A percentile compares a stretch with the other conserved stretches of the same genome.
Conservation (phyloP, 1,140 invertebrate genomes). For the Nylanderia fulva region DNA sequence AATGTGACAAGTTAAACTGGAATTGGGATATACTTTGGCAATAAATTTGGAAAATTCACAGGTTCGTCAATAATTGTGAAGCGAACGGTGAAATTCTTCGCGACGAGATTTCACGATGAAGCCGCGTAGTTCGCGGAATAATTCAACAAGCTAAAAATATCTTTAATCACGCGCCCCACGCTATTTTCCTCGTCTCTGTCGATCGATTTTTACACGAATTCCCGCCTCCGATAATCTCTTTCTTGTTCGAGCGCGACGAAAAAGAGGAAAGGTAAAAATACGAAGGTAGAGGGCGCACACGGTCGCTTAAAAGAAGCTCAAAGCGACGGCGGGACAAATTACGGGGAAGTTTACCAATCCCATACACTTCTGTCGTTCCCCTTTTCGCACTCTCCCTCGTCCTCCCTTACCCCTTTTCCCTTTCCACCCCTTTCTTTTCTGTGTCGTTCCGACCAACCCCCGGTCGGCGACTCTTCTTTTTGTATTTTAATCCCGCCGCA, state of each 20-base stretch:
- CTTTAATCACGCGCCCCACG: slow-evolving; percentile 68
- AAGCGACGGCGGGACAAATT: slow-evolving; percentile 81
- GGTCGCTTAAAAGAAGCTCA: slow-evolving; percentile 78
- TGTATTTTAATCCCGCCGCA: slow-evolving; percentile 74
- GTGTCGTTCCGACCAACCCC: slow-evolving; percentile 38
- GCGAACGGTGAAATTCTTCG: slow-evolving; percentile 38
- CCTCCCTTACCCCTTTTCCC: slow-evolving; percentile 18
- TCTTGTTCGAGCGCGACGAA: slow-evolving; percentile 23
- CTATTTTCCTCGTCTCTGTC: not conserved
- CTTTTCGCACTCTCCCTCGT: slow-evolving; percentile 47
- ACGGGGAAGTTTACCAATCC: slow-evolving; percentile 83
- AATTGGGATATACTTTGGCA: not conserved
- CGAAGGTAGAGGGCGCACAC: slow-evolving; percentile 29
- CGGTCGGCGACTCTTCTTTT: slow-evolving; percentile 62
- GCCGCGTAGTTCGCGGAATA: slow-evolving; percentile 58
- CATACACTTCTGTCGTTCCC: slow-evolving; percentile 61
- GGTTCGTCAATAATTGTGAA: slow-evolving; percentile 51
- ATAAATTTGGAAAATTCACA: slow-evolving; percentile 54
- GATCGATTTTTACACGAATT: slow-evolving; percentile 47
- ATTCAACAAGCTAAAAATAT: slow-evolving; percentile 71
- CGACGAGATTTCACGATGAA: slow-evolving; percentile 56
- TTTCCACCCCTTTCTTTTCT: not conserved
- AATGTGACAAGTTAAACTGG: not conserved
- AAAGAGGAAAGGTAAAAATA: slow-evolving; percentile 47
- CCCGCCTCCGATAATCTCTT: slow-evolving; percentile 29